Percentiles rank a stretch among this genome's conserved stretches.
These are phyloP conservation scores for Alethe castanea DNA, from an alignment of 2,113 vertebrate species.

Conservation along the genomic window DNA sequence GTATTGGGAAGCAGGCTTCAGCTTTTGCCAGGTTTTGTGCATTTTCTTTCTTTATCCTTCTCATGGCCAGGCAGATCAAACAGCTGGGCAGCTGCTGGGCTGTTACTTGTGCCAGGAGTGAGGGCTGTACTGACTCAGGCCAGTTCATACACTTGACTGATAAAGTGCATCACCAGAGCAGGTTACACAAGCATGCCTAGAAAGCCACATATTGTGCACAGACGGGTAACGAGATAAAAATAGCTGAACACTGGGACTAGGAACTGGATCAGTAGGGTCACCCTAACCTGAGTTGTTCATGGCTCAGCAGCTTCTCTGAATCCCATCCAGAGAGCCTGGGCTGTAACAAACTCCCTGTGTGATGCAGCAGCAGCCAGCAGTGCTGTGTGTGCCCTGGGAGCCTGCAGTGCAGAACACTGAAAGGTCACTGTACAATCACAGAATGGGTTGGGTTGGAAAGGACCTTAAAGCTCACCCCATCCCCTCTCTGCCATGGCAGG, in stretches of 20 bases:
- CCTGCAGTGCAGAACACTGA: not conserved
- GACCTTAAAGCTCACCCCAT: not conserved
- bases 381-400: not conserved
- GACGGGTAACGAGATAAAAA: not conserved
- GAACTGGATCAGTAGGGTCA: not conserved
- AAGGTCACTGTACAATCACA: not conserved
- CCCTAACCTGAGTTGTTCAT: not conserved
- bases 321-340: not conserved
- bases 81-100: not conserved
- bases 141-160: not conserved
- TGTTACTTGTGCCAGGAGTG: not conserved
- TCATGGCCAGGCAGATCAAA: not conserved
- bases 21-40: not conserved
- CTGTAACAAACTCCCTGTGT: not conserved
- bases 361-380: not conserved
- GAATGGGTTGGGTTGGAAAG: not conserved
- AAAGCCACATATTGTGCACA: not conserved
- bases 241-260: not conserved
- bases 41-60: not conserved
- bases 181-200: not conserved
- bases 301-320: not conserved
- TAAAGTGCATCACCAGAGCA: not conserved
- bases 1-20: not conserved
- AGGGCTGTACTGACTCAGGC: not conserved
- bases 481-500: not conserved